These are phyloP conservation scores for Ditula angustiorana DNA, from an alignment of 2,888 invertebrate species.

Conservation along the genomic window DNA sequence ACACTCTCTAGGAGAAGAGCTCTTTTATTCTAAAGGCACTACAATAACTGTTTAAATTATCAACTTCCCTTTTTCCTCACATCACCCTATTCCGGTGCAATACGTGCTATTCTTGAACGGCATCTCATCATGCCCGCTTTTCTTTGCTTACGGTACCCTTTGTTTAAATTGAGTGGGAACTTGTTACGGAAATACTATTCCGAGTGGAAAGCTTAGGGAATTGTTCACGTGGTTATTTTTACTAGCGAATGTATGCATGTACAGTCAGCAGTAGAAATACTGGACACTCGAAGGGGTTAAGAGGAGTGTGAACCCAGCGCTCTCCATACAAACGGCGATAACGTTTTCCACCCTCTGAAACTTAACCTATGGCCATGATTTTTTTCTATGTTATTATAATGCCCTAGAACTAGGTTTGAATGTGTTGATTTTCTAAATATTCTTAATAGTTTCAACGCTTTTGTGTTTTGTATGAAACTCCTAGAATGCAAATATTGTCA, in stretches of 20 bases:
- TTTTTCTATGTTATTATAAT: too few relatives aligned
- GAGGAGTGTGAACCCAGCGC: too few relatives aligned
- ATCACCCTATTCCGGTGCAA: background rate
- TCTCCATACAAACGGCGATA: too few relatives aligned
- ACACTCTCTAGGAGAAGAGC: background rate
- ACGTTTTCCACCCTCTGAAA: too few relatives aligned
- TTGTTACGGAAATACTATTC: conserved; percentile 31
- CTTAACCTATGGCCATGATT: too few relatives aligned
- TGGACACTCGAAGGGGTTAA: background rate
- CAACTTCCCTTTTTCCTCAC: background rate
- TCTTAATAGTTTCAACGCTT: too few relatives aligned
- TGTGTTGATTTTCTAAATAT: too few relatives aligned
- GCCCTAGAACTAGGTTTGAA: too few relatives aligned
- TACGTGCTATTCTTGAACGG: conserved; percentile 9
- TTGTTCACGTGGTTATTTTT: conserved; percentile 11
- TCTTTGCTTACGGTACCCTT: conserved; percentile 21
- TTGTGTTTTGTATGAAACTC: too few relatives aligned
- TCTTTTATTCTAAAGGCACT: conserved; percentile 26
- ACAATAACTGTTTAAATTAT: conserved; percentile 37
- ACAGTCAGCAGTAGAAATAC: background rate
- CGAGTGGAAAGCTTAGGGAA: conserved; percentile 14
- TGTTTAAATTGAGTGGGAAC: conserved; percentile 37
- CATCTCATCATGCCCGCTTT: conserved; percentile 20
- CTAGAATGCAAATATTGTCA: too few relatives aligned
- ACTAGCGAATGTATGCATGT: background rate